Evolutionary conservation across 2,888 invertebrate genomes (phyloP).

Genomic region (Odontocerum albicorne): DNA sequence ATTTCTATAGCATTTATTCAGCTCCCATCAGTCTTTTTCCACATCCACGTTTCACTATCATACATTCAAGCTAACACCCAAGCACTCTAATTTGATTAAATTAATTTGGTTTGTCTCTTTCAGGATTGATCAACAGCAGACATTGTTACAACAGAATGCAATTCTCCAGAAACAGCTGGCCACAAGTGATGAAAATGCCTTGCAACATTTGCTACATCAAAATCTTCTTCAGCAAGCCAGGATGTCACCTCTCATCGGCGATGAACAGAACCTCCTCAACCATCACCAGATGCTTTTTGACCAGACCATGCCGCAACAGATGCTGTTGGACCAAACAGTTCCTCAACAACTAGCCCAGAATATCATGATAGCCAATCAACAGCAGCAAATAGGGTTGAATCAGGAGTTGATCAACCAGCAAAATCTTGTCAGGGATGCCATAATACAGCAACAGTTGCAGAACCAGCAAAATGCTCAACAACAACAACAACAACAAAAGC

Average conservation of each 20-base stretch:
- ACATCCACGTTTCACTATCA: no score
- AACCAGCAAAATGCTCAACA: conserved; percentile 44
- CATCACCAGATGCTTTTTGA: conserved; percentile 53
- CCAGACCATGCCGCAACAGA: conserved; percentile 45
- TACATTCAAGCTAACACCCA: no score
- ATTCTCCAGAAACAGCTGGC: conserved; percentile 56
- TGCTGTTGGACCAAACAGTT: conserved; percentile 44
- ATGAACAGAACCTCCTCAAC: conserved; percentile 46
- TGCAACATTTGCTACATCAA: conserved; percentile 61
- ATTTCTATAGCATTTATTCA: no score
- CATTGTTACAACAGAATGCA: conserved; percentile 46
- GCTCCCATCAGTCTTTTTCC: no score
- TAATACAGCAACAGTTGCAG: conserved; percentile 54
- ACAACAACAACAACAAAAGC: conserved; percentile 42
- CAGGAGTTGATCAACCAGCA: conserved; percentile 36
- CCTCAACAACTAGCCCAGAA: conserved; percentile 28
- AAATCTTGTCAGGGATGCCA: conserved; percentile 47
- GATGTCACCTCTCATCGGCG: conserved; percentile 47
- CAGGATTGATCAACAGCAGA: conserved; percentile 50
- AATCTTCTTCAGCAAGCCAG: conserved; percentile 57
- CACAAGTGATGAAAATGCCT: conserved; percentile 53
- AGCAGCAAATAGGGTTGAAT: conserved; percentile 26
- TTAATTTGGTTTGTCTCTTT: conserved; percentile 38
- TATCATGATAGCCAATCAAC: conserved; percentile 31
- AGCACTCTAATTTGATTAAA: background rate